These are phyloP conservation scores for Axea sp. DNA, from an alignment of 2,888 invertebrate genomes.

Conservation along the genomic window DNA sequence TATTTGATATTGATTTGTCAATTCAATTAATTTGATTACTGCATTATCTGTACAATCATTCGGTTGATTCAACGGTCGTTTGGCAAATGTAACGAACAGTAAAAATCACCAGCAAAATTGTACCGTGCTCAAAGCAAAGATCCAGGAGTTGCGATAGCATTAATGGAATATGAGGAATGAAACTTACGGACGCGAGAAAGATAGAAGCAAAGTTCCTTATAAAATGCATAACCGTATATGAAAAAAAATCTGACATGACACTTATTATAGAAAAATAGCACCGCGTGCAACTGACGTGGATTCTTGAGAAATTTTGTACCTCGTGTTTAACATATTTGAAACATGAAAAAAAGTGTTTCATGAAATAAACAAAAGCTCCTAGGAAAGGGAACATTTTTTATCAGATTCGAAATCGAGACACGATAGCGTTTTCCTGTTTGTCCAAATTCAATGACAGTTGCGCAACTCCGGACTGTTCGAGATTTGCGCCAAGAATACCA, in stretches of 20 bases:
- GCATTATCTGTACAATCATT: no score
- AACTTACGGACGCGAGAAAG: no score
- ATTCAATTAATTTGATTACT: no score
- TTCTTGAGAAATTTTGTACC: slow-evolving; percentile 10
- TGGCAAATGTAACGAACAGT: no score
- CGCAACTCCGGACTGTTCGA: slow-evolving; percentile 15
- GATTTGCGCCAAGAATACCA: slow-evolving; percentile 21
- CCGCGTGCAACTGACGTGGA: background rate
- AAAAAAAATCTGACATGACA: slow-evolving; percentile 1
- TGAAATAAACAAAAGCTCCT: slow-evolving; percentile 50
- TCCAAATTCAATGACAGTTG: slow-evolving; percentile 50
- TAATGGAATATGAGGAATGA: no score
- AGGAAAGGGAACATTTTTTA: slow-evolving; percentile 31
- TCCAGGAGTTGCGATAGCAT: no score
- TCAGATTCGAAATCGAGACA: slow-evolving; percentile 28
- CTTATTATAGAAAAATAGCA: slow-evolving; percentile 2
- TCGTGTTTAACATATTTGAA: slow-evolving; percentile 12
- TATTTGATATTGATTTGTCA: no score
- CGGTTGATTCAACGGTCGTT: no score
- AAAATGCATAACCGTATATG: slow-evolving; percentile 8
- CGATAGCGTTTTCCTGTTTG: slow-evolving; percentile 47
- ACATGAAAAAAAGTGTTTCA: slow-evolving; percentile 36
- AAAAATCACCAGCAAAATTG: no score
- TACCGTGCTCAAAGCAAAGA: no score
- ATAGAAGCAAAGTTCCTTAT: no score